Conservation (phyloP, 2,113 vertebrate species). For the Lethenteron reissneri region DNA sequence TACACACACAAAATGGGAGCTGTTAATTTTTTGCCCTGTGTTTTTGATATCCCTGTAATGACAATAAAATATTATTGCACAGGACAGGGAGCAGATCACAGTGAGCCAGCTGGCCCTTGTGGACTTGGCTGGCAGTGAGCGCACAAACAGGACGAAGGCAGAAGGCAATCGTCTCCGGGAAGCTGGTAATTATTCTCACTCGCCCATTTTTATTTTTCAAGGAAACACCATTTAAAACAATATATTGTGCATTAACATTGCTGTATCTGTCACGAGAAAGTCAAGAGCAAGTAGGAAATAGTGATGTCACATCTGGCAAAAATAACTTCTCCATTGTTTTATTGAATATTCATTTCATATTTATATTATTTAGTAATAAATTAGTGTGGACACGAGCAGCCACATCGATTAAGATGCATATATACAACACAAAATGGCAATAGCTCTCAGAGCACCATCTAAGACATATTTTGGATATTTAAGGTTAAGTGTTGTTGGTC, state of each 20-base stretch:
- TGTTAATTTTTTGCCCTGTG: background rate
- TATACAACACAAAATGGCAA: too few relatives aligned
- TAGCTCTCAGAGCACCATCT: too few relatives aligned
- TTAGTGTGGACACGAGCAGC: too few relatives aligned
- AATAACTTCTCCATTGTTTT: too few relatives aligned
- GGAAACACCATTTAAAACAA: background rate
- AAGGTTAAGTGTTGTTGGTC: too few relatives aligned
- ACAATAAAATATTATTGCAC: background rate
- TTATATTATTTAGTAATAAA: too few relatives aligned
- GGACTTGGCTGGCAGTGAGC: slow-evolving; percentile 82
- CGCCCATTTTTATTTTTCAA: too few relatives aligned
- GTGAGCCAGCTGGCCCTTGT: slow-evolving; percentile 77
- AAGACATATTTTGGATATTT: too few relatives aligned
- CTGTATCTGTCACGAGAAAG: background rate
- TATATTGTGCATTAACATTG: background rate
- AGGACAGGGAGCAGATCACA: slow-evolving; percentile 67
- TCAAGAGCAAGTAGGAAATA: too few relatives aligned
- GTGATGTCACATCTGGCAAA: too few relatives aligned
- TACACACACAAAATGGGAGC: background rate
- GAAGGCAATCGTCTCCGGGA: slow-evolving; percentile 68
- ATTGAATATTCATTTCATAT: too few relatives aligned
- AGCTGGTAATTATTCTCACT: slow-evolving; percentile 33
- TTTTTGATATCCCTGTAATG: background rate
- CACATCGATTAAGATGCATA: too few relatives aligned
- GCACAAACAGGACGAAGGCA: slow-evolving; percentile 66